These are phyloP conservation scores for Platyscapa corneri DNA, from an alignment of 1,140 invertebrate species.

Conservation along the genomic window DNA sequence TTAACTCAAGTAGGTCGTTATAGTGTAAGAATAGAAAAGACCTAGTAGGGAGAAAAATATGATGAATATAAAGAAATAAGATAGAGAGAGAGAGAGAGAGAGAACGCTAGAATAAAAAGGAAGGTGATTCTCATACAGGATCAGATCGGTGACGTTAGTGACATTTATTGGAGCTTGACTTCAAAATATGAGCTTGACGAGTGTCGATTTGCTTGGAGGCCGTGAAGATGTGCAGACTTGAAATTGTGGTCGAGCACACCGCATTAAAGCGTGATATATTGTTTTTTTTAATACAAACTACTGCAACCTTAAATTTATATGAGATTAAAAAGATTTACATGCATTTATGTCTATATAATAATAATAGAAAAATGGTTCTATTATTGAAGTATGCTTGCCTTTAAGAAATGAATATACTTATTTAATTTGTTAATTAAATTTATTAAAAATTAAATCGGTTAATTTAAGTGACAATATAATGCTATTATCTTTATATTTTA, in stretches of 20 bases:
- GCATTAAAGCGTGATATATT: neutral
- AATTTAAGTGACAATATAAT: no score
- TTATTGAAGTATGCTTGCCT: no score
- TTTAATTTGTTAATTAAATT: no score
- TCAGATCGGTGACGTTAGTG: constrained; percentile 28
- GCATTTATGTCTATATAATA: no score
- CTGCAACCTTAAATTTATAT: neutral
- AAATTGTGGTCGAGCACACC: constrained; percentile 1
- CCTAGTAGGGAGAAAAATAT: neutral
- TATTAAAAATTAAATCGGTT: no score
- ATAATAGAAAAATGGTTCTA: no score
- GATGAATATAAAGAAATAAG: neutral
- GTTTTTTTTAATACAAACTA: constrained; percentile 6
- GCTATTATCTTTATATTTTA: no score
- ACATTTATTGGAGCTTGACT: constrained; percentile 27
- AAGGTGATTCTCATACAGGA: neutral
- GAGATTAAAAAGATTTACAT: neutral
- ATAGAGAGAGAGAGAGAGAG: neutral
- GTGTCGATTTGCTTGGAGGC: neutral
- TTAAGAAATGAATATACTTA: no score
- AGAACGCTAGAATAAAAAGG: neutral
- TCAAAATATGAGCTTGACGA: constrained; percentile 6
- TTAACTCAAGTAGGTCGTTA: constrained; percentile 26
- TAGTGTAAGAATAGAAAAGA: no score
- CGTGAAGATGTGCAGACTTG: neutral